Base-by-base conservation (phyloP, 2,888 invertebrate species). In the Zootermopsis nevadensis region DNA sequence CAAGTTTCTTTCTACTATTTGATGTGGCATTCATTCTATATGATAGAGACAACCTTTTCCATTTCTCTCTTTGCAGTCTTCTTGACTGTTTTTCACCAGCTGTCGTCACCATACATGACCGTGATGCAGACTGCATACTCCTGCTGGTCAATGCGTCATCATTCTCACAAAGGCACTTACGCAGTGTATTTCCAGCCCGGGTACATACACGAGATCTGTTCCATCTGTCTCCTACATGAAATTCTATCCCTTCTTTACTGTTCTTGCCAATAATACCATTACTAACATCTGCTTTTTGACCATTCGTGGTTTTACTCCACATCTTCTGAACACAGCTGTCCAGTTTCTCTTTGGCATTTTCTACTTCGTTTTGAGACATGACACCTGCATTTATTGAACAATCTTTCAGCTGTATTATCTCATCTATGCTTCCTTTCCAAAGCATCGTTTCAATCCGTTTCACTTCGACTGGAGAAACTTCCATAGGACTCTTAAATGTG, bases 1-100 rank as follows among this genome's bases (percentile, higher is more conserved):
- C 27, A 6, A 3, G 60, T 60, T 27, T 60, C 7, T 60, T 60
- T 27, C 27, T n/a, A 8, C n/a, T 4, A 1, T 10, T n/a, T n/a
- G 60, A n/a, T 60, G 60, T 6, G n/a, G n/a, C 35, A 27, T 66
- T 79, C 60, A 27, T 60, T 33, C 66, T 79, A 33, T 27, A 35
- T 24, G 79, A 79, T 30, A 79, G 60, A 15, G 79, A 79, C 19
- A 79, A 55, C 33, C 35, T 79, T n/a, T 60, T 79, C n/a, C 60
- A 35, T 35, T 79, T 79, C 10, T 60, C 35, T 60, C 60, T 79
- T 33, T 60, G 31, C 35, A 74, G 22, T 27, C 24, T 38, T n/a
- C 12, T 74, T 74, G 22, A 38, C 24, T n/a, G n/a, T 27, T 60
- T 60, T 6, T n/a, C 60, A 60, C n/a, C n/a, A n/a, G n/a, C 4